phyloP scores from a whole-genome alignment of 2,888 invertebrate species.

The Marronus borbonicus region DNA sequence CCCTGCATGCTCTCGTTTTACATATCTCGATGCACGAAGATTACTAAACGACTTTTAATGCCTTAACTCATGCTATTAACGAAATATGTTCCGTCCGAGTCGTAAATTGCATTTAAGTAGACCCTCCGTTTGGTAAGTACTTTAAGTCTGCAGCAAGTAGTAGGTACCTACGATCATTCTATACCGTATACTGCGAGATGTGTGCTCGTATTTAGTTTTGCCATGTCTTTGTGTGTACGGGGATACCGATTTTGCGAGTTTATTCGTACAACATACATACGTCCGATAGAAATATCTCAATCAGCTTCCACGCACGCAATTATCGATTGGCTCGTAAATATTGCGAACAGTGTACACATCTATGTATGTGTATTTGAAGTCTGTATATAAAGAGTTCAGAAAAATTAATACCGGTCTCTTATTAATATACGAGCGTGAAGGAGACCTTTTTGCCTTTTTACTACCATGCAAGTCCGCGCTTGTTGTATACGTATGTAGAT shows the following conservation, averaged over 20 bases:
- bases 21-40: conserved; percentile 70
- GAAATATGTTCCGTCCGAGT: conserved; percentile 64
- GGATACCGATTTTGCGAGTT: not conserved
- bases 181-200: not conserved
- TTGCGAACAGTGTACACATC: conserved; percentile 57
- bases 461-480: conserved; percentile 31
- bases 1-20: conserved; percentile 69
- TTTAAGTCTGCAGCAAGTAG: conserved; percentile 16
- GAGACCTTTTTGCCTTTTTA: conserved; percentile 56
- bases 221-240: conserved; percentile 55
- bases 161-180: not conserved
- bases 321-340: conserved; percentile 66
- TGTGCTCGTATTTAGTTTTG: conserved; percentile 11
- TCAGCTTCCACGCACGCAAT: conserved; percentile 67
- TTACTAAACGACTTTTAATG: conserved; percentile 69
- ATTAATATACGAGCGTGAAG: conserved; percentile 62
- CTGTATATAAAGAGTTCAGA: conserved; percentile 61
- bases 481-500: too few species aligned
- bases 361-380: conserved; percentile 63
- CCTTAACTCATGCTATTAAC: conserved; percentile 69
- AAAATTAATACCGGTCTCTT: conserved; percentile 64
- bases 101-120: conserved; percentile 59
- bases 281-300: conserved; percentile 66
- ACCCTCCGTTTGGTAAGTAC: conserved; percentile 47
- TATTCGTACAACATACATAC: not conserved